These are phyloP conservation scores for Drosophila willistoni DNA, from an alignment of 1,140 invertebrate genomes.

Conservation along the genomic window DNA sequence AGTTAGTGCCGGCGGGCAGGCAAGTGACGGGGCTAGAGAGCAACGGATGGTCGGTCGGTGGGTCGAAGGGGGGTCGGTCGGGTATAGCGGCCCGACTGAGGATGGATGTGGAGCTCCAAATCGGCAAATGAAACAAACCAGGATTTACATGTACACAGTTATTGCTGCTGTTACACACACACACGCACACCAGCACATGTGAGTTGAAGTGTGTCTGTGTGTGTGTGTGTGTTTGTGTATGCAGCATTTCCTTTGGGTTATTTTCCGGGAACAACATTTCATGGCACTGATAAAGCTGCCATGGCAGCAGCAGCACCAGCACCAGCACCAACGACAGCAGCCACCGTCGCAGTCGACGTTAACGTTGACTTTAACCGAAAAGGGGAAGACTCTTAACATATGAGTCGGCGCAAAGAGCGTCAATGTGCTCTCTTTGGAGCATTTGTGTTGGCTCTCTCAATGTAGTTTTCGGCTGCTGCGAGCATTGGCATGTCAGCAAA, in stretches of 20 bases:
- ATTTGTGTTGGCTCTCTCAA: neutral
- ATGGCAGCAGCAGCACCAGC: constrained; percentile 65
- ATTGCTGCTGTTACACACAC: constrained; percentile 53
- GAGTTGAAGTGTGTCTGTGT: constrained; percentile 28
- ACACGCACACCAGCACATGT: constrained; percentile 30
- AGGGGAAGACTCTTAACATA: constrained; percentile 49
- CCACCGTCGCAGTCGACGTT: constrained; percentile 30
- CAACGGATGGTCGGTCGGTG: neutral
- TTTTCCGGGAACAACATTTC: constrained; percentile 81
- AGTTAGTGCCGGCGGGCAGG: constrained; percentile 76
- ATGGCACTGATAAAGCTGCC: constrained; percentile 82
- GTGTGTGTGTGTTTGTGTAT: constrained; percentile 33
- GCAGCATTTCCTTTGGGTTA: constrained; percentile 79
- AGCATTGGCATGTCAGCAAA: constrained; percentile 61
- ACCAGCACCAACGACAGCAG: constrained; percentile 36
- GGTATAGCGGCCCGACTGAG: neutral
- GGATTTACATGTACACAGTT: constrained; percentile 81
- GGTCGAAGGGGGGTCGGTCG: neutral
- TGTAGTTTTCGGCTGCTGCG: constrained; percentile 34
- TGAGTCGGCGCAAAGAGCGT: constrained; percentile 50
- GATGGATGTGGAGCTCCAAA: constrained; percentile 54
- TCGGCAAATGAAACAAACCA: constrained; percentile 81
- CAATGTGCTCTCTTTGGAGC: neutral
- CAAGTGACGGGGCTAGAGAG: constrained; percentile 27
- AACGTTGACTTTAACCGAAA: constrained; percentile 28